phyloP scores from a whole-genome alignment of 2,888 invertebrate species.

The Ctena decussata region DNA sequence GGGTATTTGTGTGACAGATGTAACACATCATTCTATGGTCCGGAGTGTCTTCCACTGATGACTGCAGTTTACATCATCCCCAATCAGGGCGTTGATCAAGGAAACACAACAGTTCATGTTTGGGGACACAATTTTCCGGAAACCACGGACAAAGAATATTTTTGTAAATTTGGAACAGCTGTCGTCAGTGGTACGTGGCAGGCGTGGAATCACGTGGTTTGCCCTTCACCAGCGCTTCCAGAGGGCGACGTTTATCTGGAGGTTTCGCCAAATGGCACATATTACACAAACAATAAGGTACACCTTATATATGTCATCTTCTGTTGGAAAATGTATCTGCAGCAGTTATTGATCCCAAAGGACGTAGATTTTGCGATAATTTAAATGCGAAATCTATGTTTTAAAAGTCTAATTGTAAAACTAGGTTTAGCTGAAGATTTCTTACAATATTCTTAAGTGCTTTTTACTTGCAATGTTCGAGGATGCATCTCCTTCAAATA shows the following conservation, averaged over 20 bases:
- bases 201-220: conserved; percentile 45
- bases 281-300: conserved; percentile 54
- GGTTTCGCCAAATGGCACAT: conserved; percentile 41
- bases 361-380: too few species aligned
- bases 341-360: too few species aligned
- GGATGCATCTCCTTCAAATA: too few species aligned
- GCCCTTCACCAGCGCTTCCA: conserved; percentile 31
- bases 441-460: too few species aligned
- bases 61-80: conserved; percentile 53
- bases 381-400: too few species aligned
- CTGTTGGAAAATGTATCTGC: too few species aligned
- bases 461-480: too few species aligned
- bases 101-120: conserved; percentile 59
- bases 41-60: conserved; percentile 64
- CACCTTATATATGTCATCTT: too few species aligned
- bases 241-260: conserved; percentile 46
- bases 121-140: conserved; percentile 69
- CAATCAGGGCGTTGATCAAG: conserved; percentile 55
- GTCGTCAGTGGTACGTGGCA: conserved; percentile 54
- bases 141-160: conserved; percentile 39
- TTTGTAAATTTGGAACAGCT: conserved; percentile 53
- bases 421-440: too few species aligned
- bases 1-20: conserved; percentile 69
- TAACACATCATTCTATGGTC: conserved; percentile 66
- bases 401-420: too few species aligned